Evolutionary conservation across 2,888 invertebrate genomes (phyloP).

Genomic region (Hirtodrosophila duncani): DNA sequence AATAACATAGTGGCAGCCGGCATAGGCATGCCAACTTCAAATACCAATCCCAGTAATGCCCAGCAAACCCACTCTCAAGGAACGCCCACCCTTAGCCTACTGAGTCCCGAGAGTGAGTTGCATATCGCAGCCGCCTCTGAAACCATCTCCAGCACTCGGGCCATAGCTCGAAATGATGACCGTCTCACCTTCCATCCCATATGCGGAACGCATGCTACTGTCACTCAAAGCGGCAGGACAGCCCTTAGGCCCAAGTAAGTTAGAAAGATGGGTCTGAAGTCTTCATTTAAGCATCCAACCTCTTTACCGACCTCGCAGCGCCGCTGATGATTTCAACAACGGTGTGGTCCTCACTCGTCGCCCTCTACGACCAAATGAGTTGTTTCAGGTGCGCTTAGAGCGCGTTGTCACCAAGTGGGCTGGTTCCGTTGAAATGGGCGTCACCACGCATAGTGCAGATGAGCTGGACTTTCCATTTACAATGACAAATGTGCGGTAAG

Average conservation of each 20-base stretch:
- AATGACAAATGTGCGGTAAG: constrained; percentile 93
- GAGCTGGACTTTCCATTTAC: constrained; percentile 94
- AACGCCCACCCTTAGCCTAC: constrained; percentile 75
- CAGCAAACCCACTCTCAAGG: constrained; percentile 30
- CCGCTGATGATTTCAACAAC: constrained; percentile 95
- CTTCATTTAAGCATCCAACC: constrained; percentile 28
- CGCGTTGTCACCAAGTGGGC: constrained; percentile 96
- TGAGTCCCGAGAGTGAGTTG: constrained; percentile 76
- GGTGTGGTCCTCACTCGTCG: constrained; percentile 94
- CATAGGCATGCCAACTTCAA: constrained; percentile 43
- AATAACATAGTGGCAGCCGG: constrained; percentile 81
- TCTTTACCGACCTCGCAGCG: constrained; percentile 79
- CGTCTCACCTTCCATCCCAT: constrained; percentile 92
- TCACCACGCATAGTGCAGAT: constrained; percentile 92
- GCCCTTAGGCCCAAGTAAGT: constrained; percentile 94
- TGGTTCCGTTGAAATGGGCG: constrained; percentile 95
- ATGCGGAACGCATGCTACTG: constrained; percentile 95
- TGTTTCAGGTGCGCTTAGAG: constrained; percentile 95
- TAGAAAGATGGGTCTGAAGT: neutral
- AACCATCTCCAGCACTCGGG: constrained; percentile 54
- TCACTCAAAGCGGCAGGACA: constrained; percentile 92
- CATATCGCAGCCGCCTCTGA: constrained; percentile 72
- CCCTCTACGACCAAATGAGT: constrained; percentile 89
- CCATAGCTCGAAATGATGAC: constrained; percentile 80
- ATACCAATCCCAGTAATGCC: constrained; percentile 2